Evolutionary conservation across 2,113 vertebrate species (phyloP), one percentile per base, ranked within the genome.

Genomic region (Mystacornis crossleyi): DNA sequence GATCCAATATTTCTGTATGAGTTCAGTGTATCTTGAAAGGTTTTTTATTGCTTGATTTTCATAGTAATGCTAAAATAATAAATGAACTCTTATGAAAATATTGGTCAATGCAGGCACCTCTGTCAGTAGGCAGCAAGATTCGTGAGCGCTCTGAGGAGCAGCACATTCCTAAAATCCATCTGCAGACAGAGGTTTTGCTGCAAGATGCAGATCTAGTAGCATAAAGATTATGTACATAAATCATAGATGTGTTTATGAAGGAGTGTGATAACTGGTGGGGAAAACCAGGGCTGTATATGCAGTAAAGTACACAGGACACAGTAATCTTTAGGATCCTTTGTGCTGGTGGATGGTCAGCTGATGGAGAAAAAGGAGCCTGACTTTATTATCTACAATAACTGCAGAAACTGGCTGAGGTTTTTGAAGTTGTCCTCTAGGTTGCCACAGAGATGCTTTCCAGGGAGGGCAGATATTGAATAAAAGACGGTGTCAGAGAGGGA

Each of bases 241-340:
- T 51, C 25, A 11, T 10, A 48, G 33, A 8, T 29, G 6, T n/a
- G 8, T 15, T 31, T 73, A 12, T 57, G 77, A 64, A 42, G 55
- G 18, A n/a, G 17, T 45, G 33, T 58, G 38, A 21, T 42, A 70
- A 70, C 12, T 50, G 18, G 29, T 78, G 40, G 31, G 33, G 61
- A 67, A 89, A 73, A 42, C 6, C 51, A 43, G 36, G 17, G 43
- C 43, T 78, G 1, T 10, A 3, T 10, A 7, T 40, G 15, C 14
- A 71, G 23, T 0, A 1, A n/a, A 54, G 38, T 8, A 12, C 15
- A 10, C 3, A 28, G 54, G 23, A 24, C 18, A 19, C 9, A 19
- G 13, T 3, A 4, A 20, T 36, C 13, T 29, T 70, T 24, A 28
- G 50, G 18, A 25, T 55, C 21, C 13, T 43, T 57, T 66, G 10